phyloP scores from a whole-genome alignment of 2,113 vertebrate species.

The Herpailurus yagouaroundi region DNA sequence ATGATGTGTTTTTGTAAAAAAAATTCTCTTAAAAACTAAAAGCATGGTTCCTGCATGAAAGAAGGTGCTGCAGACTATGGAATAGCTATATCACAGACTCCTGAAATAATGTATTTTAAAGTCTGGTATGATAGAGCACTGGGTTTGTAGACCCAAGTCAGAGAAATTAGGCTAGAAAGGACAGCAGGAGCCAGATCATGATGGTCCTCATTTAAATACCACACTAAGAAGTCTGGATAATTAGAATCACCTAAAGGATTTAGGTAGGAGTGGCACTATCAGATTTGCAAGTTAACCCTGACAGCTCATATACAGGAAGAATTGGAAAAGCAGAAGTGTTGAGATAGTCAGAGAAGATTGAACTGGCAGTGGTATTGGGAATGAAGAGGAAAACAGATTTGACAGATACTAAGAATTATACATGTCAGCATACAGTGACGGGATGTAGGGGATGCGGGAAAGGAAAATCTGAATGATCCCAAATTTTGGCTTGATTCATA shows the following conservation, averaged over 20 bases:
- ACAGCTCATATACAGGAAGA: not conserved
- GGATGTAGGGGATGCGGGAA: not conserved
- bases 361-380: not conserved
- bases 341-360: not conserved
- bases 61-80: not conserved
- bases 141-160: not conserved
- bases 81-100: not conserved
- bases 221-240: not conserved
- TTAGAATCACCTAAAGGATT: not conserved
- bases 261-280: not conserved
- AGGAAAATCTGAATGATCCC: constrained; percentile 9
- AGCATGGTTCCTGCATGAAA: not conserved
- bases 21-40: constrained; percentile 28
- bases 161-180: not conserved
- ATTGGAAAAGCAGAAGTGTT: constrained; percentile 3
- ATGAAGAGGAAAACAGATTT: not conserved
- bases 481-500: constrained; percentile 13
- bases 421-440: not conserved
- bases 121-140: not conserved
- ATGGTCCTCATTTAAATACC: constrained; percentile 4
- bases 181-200: not conserved
- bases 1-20: not conserved
- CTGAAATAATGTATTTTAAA: not conserved
- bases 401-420: constrained; percentile 18
- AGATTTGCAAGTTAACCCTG: not conserved